Base-by-base conservation (phyloP, 2,888 invertebrate species). In the Cheilosia urbana region DNA sequence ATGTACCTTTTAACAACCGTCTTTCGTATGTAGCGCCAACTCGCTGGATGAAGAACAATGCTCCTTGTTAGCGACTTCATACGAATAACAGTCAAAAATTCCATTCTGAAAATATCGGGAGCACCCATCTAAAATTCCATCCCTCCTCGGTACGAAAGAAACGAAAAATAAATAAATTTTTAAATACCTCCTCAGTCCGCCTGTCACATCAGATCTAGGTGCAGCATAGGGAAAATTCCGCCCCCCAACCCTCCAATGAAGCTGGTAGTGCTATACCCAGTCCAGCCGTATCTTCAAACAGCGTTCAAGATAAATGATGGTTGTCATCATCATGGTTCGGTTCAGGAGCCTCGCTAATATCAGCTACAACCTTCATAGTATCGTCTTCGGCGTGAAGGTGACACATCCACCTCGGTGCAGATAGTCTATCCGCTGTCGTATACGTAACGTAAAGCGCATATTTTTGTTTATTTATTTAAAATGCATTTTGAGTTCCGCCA, bases 401-500 rank as follows among this genome's bases (percentile, higher is more conserved):
- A 66, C 58, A 34, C 45, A 9, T 47, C 24, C 7, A 27, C 13
- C 37, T 17, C 13, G 37, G n/a, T 21, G 24, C 13, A n/a, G 21
- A 40, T 37, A 37, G 37, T 37, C 2, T 34, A 34, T 34, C 34
- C 37, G 37, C 13, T 13, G 37, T 37, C 37, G 37, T 37, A 0
- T 37, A 13, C 30, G 30, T 30, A 4, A 37, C 13, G 13, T 37
- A 13, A 24, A n/a, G 47, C 7, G 11, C 58, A 6, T 57, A 13
- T 37, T 30, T 57, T 49, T 45, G 37, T 78, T 45, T 58, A 30
- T 47, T 79, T 69, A 53, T 58, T 30, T n/a, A 65, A 75, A 53
- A 55, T 60, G 49, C 63, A 69, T 65, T 84, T 66, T 55, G 80
- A 79, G 51, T 66, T 9, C 17, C 84, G 84, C 84, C 84, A 84